These are phyloP conservation scores for Potorous gilbertii DNA, from an alignment of 2,797 vertebrate genomes.

Conservation along the genomic window DNA sequence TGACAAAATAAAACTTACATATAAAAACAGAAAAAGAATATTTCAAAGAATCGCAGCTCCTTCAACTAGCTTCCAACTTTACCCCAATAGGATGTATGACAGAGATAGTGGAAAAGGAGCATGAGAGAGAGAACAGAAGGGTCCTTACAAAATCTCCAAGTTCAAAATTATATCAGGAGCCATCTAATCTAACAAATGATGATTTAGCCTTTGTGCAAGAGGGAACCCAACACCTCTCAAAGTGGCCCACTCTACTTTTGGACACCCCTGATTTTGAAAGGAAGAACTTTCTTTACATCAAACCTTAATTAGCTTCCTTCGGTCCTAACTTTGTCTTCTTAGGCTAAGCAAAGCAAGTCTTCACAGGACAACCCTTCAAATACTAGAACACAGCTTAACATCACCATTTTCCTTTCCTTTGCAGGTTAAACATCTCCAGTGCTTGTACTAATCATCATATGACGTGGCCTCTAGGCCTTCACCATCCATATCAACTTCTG, in stretches of 20 bases:
- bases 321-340: background rate
- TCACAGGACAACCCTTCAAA: background rate
- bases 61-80: background rate
- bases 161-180: background rate
- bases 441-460: background rate
- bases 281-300: background rate
- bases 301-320: background rate
- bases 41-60: background rate
- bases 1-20: slow-evolving; percentile 10
- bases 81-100: background rate
- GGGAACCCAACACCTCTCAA: background rate
- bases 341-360: background rate
- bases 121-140: background rate
- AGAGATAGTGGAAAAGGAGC: background rate
- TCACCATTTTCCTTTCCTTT: background rate
- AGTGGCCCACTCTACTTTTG: background rate
- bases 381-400: background rate
- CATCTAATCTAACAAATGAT: background rate
- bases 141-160: background rate
- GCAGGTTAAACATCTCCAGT: background rate
- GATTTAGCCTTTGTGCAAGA: background rate
- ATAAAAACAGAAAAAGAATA: slow-evolving; percentile 30
- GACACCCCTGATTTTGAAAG: background rate
- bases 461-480: background rate
- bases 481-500: background rate